A percentile compares a stretch with the other conserved stretches of the same genome.
phyloP scores from a whole-genome alignment of 1,140 invertebrate species.

The Scaptomyza hsui region DNA sequence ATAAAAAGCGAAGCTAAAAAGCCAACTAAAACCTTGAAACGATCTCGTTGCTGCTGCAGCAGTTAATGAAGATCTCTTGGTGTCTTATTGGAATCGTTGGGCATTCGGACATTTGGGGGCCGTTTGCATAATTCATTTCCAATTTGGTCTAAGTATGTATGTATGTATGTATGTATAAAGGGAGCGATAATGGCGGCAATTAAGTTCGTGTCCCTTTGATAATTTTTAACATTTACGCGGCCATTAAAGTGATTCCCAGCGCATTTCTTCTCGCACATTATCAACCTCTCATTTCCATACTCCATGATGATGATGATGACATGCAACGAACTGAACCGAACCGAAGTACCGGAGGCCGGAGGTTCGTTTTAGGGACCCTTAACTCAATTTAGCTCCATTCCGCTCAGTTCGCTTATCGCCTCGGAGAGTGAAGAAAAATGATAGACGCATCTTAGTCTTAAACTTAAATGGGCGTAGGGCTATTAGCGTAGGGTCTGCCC shows the following conservation, averaged over 20 bases:
- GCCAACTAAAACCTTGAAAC: slow-evolving; percentile 43
- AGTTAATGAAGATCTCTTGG: slow-evolving; percentile 65
- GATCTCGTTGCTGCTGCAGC: background rate
- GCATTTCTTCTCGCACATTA: slow-evolving; percentile 68
- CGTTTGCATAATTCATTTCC: slow-evolving; percentile 79
- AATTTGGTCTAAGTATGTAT: slow-evolving; percentile 65
- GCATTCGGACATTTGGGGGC: background rate
- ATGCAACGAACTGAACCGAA: slow-evolving; percentile 31
- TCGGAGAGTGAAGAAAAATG: slow-evolving; percentile 39
- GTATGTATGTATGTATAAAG: background rate
- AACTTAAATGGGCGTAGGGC: slow-evolving; percentile 23
- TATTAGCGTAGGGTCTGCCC: slow-evolving; percentile 25
- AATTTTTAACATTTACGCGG: slow-evolving; percentile 80
- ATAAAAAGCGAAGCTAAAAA: slow-evolving; percentile 1
- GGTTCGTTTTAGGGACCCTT: background rate
- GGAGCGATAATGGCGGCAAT: slow-evolving; percentile 73
- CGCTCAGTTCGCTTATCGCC: slow-evolving; percentile 39
- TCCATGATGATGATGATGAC: slow-evolving; percentile 25
- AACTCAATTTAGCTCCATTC: slow-evolving; percentile 23
- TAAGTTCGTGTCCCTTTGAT: slow-evolving; percentile 81
- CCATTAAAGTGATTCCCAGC: slow-evolving; percentile 76
- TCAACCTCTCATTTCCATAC: slow-evolving; percentile 69
- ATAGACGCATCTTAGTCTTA: slow-evolving; percentile 40
- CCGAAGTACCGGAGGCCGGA: background rate
- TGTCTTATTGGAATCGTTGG: slow-evolving; percentile 5